These are phyloP conservation scores for mouse (Mus musculus) DNA, from an alignment of 2,113 vertebrate species.

Conservation along the genomic window DNA sequence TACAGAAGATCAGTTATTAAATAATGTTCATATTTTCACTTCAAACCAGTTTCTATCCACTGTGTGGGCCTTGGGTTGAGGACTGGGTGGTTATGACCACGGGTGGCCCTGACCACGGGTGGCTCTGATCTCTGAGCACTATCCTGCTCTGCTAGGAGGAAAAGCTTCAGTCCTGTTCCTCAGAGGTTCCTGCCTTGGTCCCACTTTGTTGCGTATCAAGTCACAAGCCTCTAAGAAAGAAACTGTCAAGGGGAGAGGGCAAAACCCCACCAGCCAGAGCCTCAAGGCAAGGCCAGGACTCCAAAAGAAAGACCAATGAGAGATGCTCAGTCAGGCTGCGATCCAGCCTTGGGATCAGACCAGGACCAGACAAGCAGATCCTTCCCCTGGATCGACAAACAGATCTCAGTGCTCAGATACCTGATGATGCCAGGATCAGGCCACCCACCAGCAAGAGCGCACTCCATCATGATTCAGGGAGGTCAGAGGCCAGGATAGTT, in stretches of 20 bases:
- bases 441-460: background rate
- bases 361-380: background rate
- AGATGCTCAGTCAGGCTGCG: background rate
- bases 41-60: conserved; percentile 87
- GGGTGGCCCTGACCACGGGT: background rate
- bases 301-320: background rate
- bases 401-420: background rate
- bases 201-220: background rate
- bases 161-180: background rate
- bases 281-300: background rate
- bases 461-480: background rate
- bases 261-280: background rate
- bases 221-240: background rate
- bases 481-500: background rate
- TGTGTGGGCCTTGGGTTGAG: conserved; percentile 51
- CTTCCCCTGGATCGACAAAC: background rate
- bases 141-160: background rate
- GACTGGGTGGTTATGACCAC: background rate
- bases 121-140: background rate
- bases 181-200: background rate
- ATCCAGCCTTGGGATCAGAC: background rate
- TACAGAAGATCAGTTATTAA: conserved; percentile 99
- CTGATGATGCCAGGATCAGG: background rate
- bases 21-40: conserved; percentile 99
- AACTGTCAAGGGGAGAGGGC: accelerated